Conservation (phyloP, 2,888 invertebrate genomes). For the Ochropleura plecta region DNA sequence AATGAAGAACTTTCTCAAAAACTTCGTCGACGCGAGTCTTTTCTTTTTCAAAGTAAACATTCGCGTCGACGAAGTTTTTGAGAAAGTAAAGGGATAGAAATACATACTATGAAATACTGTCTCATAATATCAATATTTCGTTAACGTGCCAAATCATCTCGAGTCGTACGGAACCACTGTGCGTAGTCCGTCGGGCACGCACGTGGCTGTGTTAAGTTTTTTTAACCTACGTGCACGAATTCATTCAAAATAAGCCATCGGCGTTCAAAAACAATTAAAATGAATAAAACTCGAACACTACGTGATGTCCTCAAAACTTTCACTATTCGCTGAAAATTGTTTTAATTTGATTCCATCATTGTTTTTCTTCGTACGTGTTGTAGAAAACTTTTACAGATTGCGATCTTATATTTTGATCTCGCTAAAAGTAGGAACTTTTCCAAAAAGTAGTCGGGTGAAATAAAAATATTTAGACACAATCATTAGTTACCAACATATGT, state of each 20-base stretch:
- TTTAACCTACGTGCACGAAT: slow-evolving; percentile 5
- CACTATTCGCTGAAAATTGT: slow-evolving; percentile 38
- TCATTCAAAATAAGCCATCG: slow-evolving; percentile 10
- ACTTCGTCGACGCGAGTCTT: too few species aligned
- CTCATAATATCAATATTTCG: neutral
- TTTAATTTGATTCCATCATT: slow-evolving; percentile 44
- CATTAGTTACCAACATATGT: neutral
- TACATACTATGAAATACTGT: neutral
- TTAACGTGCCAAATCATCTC: neutral
- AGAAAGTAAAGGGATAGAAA: neutral
- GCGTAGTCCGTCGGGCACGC: neutral
- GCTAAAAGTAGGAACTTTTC: neutral
- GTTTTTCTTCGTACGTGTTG: slow-evolving; percentile 19
- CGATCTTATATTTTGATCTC: neutral
- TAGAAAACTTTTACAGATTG: slow-evolving; percentile 5
- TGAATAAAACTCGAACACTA: slow-evolving; percentile 39
- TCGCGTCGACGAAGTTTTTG: neutral
- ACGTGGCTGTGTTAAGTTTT: neutral
- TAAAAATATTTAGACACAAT: neutral
- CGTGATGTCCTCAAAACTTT: slow-evolving; percentile 56
- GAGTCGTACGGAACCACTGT: neutral
- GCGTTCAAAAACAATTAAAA: slow-evolving; percentile 38
- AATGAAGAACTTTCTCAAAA: too few species aligned
- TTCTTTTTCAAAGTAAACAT: neutral
- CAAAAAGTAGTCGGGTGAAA: neutral